A percentile compares a stretch with the other conserved stretches of the same genome.
These are phyloP conservation scores for Premnoplex brunnescens DNA, from an alignment of 2,797 vertebrate genomes.

Conservation along the genomic window DNA sequence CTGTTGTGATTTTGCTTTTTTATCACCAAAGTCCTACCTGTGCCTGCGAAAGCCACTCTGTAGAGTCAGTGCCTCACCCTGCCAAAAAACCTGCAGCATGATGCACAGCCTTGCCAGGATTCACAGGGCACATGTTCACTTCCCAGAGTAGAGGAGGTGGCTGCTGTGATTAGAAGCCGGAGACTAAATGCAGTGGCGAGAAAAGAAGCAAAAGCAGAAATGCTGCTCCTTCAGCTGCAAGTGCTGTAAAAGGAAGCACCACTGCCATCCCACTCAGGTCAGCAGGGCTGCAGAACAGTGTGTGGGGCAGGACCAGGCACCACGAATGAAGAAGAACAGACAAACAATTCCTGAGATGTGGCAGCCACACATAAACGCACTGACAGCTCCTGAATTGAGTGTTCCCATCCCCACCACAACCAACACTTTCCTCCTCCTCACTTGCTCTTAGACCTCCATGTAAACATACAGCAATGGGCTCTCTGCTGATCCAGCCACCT, in stretches of 20 bases:
- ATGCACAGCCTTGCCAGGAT: neutral
- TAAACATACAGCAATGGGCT: fast-evolving
- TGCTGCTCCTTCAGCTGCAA: neutral
- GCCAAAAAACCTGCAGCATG: neutral
- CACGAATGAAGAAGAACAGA: neutral
- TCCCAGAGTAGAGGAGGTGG: neutral
- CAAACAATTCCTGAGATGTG: neutral
- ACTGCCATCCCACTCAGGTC: neutral
- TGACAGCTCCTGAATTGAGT: neutral
- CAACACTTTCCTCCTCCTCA: neutral
- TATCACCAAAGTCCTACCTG: neutral
- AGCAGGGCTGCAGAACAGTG: neutral
- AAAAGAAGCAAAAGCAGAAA: neutral
- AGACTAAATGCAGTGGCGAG: neutral
- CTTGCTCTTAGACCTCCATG: neutral
- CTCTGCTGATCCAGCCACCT: fast-evolving
- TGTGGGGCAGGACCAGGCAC: neutral
- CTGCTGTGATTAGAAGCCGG: neutral
- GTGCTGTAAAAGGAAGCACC: neutral
- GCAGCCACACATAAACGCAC: fast-evolving
- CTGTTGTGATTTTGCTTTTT: neutral
- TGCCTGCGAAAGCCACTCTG: neutral
- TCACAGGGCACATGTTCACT: fast-evolving
- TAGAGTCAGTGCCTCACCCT: fast-evolving
- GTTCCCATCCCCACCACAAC: neutral